These are phyloP conservation scores for Vidua chalybeata DNA, from an alignment of 2,113 vertebrate species.

Conservation along the genomic window DNA sequence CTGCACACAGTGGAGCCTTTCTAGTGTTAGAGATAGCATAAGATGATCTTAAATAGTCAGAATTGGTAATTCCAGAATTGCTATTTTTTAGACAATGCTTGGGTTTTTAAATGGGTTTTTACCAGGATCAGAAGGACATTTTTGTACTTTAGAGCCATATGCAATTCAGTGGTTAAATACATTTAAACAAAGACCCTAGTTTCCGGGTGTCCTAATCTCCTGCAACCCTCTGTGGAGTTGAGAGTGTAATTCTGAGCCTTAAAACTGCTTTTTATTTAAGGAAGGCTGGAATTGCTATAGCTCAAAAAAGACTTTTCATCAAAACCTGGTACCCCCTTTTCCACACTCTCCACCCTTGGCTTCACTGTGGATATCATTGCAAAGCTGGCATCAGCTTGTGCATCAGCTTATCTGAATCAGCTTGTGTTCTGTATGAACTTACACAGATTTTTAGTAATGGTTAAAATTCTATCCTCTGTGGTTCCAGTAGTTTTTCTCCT, in stretches of 20 bases:
- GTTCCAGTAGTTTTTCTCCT: neutral
- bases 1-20: rapidly evolving
- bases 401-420: neutral
- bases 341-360: neutral
- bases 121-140: neutral
- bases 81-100: neutral
- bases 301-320: neutral
- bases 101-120: neutral
- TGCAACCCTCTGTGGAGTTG: neutral
- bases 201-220: neutral
- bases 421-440: neutral
- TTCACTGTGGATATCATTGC: neutral
- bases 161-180: neutral
- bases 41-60: neutral
- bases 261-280: neutral
- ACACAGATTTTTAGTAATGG: neutral
- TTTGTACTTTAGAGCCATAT: neutral
- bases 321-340: neutral
- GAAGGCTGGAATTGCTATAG: neutral
- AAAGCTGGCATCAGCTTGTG: neutral
- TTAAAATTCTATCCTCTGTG: neutral
- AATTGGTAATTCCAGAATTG: neutral
- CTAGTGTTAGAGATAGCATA: neutral
- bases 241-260: neutral
- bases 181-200: neutral